Evolutionary conservation across 2,113 vertebrate species (phyloP), one percentile per base, ranked within the genome.

Genomic region (Castor canadensis): DNA sequence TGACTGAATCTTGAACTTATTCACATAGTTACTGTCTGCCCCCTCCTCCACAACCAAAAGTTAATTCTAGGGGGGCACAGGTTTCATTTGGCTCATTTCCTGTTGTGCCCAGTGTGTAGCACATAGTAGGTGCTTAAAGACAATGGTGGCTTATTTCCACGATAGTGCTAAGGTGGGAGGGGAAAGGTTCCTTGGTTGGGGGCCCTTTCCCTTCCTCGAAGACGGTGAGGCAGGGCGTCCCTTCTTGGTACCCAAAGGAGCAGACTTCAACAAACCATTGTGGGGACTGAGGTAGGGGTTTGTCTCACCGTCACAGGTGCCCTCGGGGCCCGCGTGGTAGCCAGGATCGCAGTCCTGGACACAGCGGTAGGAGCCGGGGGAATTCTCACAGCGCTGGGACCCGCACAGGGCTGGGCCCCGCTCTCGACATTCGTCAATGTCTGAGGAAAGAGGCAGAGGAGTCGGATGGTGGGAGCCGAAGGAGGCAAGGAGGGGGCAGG

Each of bases 321-420:
- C 98, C 0, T 89, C 76, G 0, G 71, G 49, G 0, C 98, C 95
- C 3, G 97, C 69, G 64, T 81, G 97, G 97, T 98, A 99, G 0
- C 99, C 99, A 0, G 98, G 98, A 54, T 98, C 98, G 83, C 99
- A 99, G 88, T 98, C 97, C 3, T 97, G 94, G 22, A 99, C 87
- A 75, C 99, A 99, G 92, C 92, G 99, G 98, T 98, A 99, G 3
- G 99, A 99, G 17, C 99, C 99, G 0, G 99, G 98, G 6, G 98
- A 98, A 91, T 99, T 99, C 92, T 99, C 98, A 64, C 99, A 99
- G 8, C 98, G 98, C 93, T 97, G 98, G 0, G 98, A 87, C 5
- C 97, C 98, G 1, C 99, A 99, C 2, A 99, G 97, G 0, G 96
- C 91, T 0, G 97, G 98, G 0, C 97, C 96, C 0, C 98, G 98